Conservation (phyloP, 2,888 invertebrate genomes). For the Ornithoptera alexandrae region DNA sequence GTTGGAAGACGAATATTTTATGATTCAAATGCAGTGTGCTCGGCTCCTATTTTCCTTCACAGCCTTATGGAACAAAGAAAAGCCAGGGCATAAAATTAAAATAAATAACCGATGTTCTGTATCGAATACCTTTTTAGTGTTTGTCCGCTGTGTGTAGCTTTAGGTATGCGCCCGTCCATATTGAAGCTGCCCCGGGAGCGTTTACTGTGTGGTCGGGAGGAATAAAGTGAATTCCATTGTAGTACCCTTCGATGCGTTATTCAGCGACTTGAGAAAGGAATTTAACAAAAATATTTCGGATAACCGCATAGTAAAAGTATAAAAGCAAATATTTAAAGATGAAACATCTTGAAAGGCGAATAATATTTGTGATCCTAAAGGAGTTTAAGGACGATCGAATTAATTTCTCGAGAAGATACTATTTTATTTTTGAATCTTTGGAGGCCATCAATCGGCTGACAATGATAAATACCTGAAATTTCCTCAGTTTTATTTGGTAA, state of each 20-base stretch:
- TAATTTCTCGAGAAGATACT: too few species aligned
- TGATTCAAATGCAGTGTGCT: background rate
- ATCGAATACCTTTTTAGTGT: conserved; percentile 16
- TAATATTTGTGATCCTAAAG: too few species aligned
- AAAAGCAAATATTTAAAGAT: too few species aligned
- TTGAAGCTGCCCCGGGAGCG: conserved; percentile 19
- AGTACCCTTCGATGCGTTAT: background rate
- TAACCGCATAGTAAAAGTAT: too few species aligned
- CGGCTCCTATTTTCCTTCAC: background rate
- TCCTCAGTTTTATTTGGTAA: too few species aligned
- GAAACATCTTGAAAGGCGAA: too few species aligned
- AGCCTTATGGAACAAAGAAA: conserved; percentile 15
- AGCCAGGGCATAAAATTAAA: conserved; percentile 20
- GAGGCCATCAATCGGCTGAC: too few species aligned
- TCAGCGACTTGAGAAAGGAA: too few species aligned
- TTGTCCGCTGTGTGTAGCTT: conserved; percentile 7
- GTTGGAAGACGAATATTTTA: background rate
- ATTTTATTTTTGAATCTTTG: too few species aligned
- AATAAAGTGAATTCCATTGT: conserved; percentile 11
- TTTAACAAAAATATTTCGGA: too few species aligned
- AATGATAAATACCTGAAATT: too few species aligned
- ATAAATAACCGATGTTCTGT: conserved; percentile 18
- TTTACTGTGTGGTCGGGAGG: conserved; percentile 11
- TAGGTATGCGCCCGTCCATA: background rate
- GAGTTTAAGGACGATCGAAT: too few species aligned